Evolutionary conservation across 2,113 vertebrate genomes (phyloP).

Genomic region (Equus przewalskii): DNA sequence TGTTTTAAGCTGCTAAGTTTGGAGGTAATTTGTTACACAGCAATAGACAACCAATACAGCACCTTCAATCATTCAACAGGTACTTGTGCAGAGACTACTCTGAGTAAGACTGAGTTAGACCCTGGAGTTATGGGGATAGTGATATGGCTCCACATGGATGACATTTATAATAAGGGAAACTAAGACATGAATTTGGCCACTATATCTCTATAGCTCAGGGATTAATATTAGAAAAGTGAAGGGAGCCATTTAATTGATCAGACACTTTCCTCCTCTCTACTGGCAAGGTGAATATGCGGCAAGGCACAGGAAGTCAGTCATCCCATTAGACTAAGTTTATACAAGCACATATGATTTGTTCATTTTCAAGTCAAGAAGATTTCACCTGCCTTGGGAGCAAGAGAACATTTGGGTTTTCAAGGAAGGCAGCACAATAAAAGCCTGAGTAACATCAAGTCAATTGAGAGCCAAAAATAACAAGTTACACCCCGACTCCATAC

Average conservation of each 20-base stretch:
- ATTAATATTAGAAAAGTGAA: background rate
- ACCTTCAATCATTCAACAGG: background rate
- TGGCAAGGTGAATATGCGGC: fast-evolving
- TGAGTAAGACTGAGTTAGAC: background rate
- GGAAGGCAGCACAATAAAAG: background rate
- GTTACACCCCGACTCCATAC: background rate
- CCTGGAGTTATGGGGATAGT: background rate
- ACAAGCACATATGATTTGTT: too few relatives aligned
- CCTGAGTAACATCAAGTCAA: background rate
- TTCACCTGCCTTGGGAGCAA: background rate
- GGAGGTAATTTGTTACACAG: background rate
- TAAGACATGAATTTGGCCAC: background rate
- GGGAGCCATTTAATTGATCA: background rate
- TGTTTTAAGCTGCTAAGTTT: background rate
- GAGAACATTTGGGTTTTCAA: background rate
- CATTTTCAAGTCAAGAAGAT: background rate
- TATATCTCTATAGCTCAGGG: background rate
- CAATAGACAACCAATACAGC: too few relatives aligned
- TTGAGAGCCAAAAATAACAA: background rate
- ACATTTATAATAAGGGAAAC: background rate
- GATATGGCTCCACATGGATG: too few relatives aligned
- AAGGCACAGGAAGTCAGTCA: background rate
- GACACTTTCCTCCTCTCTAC: background rate
- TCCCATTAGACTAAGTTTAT: fast-evolving
- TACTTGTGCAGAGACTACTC: background rate